Base-by-base conservation (phyloP, 2,113 vertebrate species). In the Orthochromis malagaraziensis region DNA sequence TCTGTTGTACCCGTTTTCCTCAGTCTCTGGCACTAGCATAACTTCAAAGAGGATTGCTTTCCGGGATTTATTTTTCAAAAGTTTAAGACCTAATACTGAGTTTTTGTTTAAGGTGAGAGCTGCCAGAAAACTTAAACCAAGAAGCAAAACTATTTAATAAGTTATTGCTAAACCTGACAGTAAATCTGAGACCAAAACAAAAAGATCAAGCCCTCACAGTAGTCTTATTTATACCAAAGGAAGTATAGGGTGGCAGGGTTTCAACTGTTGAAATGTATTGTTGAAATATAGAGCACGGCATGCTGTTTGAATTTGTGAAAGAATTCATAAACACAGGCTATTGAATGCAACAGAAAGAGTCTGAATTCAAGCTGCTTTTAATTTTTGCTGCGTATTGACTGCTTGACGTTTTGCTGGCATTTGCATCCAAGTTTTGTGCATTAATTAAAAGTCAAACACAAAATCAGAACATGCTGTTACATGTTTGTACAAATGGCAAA, bases 1-100 rank as follows among this genome's bases (percentile, higher is more conserved):
- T 63, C 65, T 42, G 87, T 88, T 90, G 77, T 82, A 87, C 82
- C 81, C 10, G 33, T 91, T 91, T 88, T 86, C 65, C 85, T 92
- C 45, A 42, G 60, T 77, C 17, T 77, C 45, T 51, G 73, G 45
- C 17, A 51, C 45, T 77, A 77, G 26, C 73, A n/a, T 51, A 31
- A 88, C 93, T 91, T 95, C 82, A 95, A 92, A 94, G 92, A 77
- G 55, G 49, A 55, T 88, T 83, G 63, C 79, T 73, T 70, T 91
- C 79, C 1, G 83, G 79, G 89, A 45, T 58, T 88, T 88, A 89
- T 82, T 84, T 90, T 91, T 88, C 49, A 89, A 89, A 87, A 80
- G 40, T 87, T 57, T 87, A 85, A 33, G 49, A 24, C 49, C 13
- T 16, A 33, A 38, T 49, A 17, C 58, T 53, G 47, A 68, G 90